Evolutionary conservation across 1,140 invertebrate species (phyloP).

Genomic region (Ostrea denselamellosa): DNA sequence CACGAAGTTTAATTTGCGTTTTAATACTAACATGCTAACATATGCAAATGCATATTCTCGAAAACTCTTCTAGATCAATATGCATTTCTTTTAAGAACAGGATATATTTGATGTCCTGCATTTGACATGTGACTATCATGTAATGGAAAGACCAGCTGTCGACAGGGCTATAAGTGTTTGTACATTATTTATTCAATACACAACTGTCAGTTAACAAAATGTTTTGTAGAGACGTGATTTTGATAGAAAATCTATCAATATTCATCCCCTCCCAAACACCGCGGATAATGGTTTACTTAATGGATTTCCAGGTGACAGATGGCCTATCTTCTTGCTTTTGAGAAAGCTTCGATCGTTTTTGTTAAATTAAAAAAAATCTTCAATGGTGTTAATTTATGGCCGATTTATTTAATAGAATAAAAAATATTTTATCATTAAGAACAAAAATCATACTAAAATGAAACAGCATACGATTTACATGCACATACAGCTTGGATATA

Average conservation of each 20-base stretch:
- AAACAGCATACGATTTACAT: no score
- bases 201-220: neutral
- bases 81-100: neutral
- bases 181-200: slow-evolving; percentile 1
- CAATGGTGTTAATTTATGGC: no score
- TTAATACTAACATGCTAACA: no score
- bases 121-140: slow-evolving; percentile 1
- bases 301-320: neutral
- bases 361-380: neutral
- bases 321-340: neutral
- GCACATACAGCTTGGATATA: no score
- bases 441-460: no score
- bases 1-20: no score
- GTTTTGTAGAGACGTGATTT: neutral
- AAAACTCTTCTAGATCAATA: neutral
- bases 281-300: neutral
- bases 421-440: no score
- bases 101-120: neutral
- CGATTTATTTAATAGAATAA: no score
- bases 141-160: neutral
- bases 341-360: neutral
- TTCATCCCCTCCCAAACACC: neutral
- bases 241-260: slow-evolving; percentile 23
- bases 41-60: no score
- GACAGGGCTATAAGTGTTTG: neutral